Conservation (phyloP, 2,888 invertebrate species). For the Acanthacorydalis orientalis region DNA sequence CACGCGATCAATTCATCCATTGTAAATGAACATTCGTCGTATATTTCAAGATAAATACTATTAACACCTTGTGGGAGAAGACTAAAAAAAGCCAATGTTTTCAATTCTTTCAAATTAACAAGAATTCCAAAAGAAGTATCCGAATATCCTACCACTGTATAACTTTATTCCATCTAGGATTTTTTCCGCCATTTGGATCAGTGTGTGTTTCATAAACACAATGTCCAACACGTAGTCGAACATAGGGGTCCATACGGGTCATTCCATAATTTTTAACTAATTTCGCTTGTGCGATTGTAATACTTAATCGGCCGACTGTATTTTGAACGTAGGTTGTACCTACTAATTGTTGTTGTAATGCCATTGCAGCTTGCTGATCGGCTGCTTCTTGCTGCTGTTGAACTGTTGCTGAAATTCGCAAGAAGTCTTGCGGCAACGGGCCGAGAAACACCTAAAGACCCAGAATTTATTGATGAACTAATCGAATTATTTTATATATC, state of each 20-base stretch:
- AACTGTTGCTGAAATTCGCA: slow-evolving; percentile 36
- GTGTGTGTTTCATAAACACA: slow-evolving; percentile 93
- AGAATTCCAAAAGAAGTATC: slow-evolving; percentile 8
- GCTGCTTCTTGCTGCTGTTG: slow-evolving; percentile 55
- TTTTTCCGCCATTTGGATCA: slow-evolving; percentile 85
- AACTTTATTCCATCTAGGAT: slow-evolving; percentile 90
- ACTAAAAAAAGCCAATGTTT: slow-evolving; percentile 27
- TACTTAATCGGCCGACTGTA: slow-evolving; percentile 55
- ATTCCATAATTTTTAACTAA: slow-evolving; percentile 88
- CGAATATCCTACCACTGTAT: slow-evolving; percentile 57
- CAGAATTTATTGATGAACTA: not conserved
- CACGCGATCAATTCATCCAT: slow-evolving; percentile 93
- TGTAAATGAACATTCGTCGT: slow-evolving; percentile 92
- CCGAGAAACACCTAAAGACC: slow-evolving; percentile 53
- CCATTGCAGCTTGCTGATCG: slow-evolving; percentile 62
- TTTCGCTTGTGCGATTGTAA: slow-evolving; percentile 81
- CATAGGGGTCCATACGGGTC: slow-evolving; percentile 93
- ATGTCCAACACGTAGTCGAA: slow-evolving; percentile 80
- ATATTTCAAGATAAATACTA: slow-evolving; percentile 81
- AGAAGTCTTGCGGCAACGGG: slow-evolving; percentile 61
- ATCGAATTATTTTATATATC: not conserved
- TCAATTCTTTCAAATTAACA: not conserved
- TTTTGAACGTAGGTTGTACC: slow-evolving; percentile 29
- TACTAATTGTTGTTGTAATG: slow-evolving; percentile 48
- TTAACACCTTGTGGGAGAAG: slow-evolving; percentile 78